A percentile compares a stretch with the other conserved stretches of the same genome.
Conservation (phyloP, 2,797 vertebrate species). For the Cossypha caffra region DNA sequence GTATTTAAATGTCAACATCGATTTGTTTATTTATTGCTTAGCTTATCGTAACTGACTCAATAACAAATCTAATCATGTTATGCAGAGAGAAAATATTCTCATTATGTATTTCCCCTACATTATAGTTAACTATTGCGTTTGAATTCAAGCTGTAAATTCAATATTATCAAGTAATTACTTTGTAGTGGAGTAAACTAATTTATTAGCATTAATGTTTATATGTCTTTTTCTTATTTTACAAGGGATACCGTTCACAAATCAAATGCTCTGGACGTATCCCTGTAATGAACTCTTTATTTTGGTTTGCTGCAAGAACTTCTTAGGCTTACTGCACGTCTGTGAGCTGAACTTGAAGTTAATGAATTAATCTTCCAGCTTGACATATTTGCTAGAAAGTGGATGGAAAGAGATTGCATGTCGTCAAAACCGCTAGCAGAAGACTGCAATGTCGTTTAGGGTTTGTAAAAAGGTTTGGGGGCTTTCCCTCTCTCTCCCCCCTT, state of each 20-base stretch:
- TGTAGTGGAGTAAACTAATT: slow-evolving; percentile 79
- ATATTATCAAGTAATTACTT: slow-evolving; percentile 80
- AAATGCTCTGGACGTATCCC: slow-evolving; percentile 71
- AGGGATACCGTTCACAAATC: slow-evolving; percentile 79
- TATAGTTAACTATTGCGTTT: slow-evolving; percentile 67
- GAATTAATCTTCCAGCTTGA: slow-evolving; percentile 70
- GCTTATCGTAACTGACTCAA: slow-evolving; percentile 77
- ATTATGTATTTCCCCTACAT: slow-evolving; percentile 76
- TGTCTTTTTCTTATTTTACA: slow-evolving; percentile 71
- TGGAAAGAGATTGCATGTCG: slow-evolving; percentile 54
- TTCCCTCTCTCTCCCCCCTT: not conserved
- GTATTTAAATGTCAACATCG: slow-evolving; percentile 82
- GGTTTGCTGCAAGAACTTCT: slow-evolving; percentile 74
- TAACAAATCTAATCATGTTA: slow-evolving; percentile 82
- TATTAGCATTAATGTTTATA: slow-evolving; percentile 82
- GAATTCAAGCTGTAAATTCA: slow-evolving; percentile 78
- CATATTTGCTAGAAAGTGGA: slow-evolving; percentile 69
- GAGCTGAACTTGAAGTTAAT: slow-evolving; percentile 76
- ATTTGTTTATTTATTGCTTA: slow-evolving; percentile 84
- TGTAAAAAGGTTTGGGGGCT: slow-evolving; percentile 44
- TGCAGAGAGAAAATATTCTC: slow-evolving; percentile 70
- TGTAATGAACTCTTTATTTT: slow-evolving; percentile 80
- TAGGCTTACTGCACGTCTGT: slow-evolving; percentile 55
- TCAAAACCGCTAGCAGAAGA: slow-evolving; percentile 46
- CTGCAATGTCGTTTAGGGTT: slow-evolving; percentile 39